Conservation (phyloP, 2,888 invertebrate species). For the Philhelius pedissequus region DNA sequence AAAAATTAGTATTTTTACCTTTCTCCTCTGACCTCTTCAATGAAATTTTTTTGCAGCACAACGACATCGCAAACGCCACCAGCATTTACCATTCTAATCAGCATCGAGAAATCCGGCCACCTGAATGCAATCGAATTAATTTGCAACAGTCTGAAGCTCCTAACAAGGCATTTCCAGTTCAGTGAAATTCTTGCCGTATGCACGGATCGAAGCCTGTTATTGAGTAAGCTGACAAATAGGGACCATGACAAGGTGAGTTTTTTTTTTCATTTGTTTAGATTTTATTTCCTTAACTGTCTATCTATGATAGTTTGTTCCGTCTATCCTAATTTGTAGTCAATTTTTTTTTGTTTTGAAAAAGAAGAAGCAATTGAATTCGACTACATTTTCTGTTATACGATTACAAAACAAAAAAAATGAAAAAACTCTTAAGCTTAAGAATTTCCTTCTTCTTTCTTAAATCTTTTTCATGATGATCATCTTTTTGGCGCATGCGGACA, state of each 20-base stretch:
- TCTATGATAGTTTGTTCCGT: not conserved
- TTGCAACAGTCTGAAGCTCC: conserved; percentile 78
- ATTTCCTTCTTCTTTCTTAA: not conserved
- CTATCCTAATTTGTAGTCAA: conserved; percentile 20
- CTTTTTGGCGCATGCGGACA: conserved; percentile 1
- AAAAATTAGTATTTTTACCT: not conserved
- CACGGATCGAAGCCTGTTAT: conserved; percentile 74
- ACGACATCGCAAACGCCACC: conserved; percentile 73
- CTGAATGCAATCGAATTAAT: conserved; percentile 79
- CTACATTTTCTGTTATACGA: not conserved
- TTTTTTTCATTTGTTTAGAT: not conserved
- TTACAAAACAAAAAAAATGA: not conserved
- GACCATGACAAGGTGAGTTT: conserved; percentile 68
- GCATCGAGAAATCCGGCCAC: conserved; percentile 77
- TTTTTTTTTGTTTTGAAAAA: no score
- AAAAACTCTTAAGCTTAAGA: not conserved
- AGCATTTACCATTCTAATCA: conserved; percentile 78
- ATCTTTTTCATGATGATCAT: not conserved
- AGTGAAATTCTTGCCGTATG: conserved; percentile 78
- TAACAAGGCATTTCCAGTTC: conserved; percentile 78
- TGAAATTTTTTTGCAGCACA: conserved; percentile 50
- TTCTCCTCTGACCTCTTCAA: conserved; percentile 33
- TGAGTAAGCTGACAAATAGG: conserved; percentile 55
- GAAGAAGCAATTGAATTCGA: not conserved
- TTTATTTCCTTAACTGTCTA: not conserved